Percentiles rank a stretch among this genome's conserved stretches.
phyloP scores from a whole-genome alignment of 2,797 vertebrate species.

The Podarcis siculus region DNA sequence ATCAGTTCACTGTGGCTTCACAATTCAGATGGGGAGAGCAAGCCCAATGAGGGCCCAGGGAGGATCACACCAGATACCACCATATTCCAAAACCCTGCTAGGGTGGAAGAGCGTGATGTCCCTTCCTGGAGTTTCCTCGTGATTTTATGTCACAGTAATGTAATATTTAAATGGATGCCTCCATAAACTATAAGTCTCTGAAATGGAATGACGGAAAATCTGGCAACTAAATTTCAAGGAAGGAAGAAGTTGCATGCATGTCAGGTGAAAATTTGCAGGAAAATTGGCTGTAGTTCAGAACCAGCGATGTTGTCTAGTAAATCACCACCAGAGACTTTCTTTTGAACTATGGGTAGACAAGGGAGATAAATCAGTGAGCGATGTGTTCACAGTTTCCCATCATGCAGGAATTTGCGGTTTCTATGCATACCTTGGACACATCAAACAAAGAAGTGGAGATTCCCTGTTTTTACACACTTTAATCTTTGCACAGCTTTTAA shows the following conservation, averaged over 20 bases:
- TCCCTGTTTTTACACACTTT: background rate
- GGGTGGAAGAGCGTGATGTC: background rate
- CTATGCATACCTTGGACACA: background rate
- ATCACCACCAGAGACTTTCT: background rate
- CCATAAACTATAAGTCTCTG: background rate
- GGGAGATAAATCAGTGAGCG: background rate
- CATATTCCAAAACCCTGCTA: too few species aligned
- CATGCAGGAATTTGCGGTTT: background rate
- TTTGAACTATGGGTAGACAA: background rate
- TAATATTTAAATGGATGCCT: background rate
- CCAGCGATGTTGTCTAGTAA: background rate
- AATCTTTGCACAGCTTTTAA: background rate
- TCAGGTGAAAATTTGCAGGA: background rate
- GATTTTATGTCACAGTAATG: background rate
- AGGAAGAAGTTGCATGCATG: background rate
- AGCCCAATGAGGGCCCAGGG: too few species aligned
- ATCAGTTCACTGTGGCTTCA: background rate
- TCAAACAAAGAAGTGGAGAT: background rate
- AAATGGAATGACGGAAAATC: background rate
- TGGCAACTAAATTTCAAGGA: conserved; percentile 7
- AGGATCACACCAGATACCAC: too few species aligned
- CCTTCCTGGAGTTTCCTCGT: background rate
- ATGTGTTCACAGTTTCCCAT: background rate
- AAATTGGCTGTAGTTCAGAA: conserved; percentile 11
- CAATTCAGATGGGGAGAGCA: background rate